Base-by-base conservation (phyloP, 2,888 invertebrate species). In the Eustalomyia histrio region DNA sequence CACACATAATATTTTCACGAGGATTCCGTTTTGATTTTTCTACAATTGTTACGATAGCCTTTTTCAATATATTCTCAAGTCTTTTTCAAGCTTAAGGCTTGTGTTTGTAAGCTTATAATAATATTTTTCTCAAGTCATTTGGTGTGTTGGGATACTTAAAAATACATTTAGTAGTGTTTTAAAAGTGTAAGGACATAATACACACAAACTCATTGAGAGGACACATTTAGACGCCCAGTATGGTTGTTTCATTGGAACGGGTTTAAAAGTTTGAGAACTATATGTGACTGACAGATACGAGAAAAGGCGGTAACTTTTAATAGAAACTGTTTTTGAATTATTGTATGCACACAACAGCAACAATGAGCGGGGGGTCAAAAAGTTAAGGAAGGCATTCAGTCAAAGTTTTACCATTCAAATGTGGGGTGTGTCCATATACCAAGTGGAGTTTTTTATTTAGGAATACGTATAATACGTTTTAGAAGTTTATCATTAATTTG, bases 271-370 rank as follows among this genome's bases (percentile, higher is more conserved):
- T 83, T 82, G 83, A 83, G 74, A 84, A 83, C 76, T 82, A 79
- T 71, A 65, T 87, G 87, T 83, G 82, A 50, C 76, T 88, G 88
- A 88, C 88, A 88, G 86, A 83, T 86, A 87, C 87, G 87, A 88
- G 86, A 86, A 88, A 87, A 88, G 88, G 88, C 88, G 88, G 88
- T 85, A 87, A 88, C 85, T 84, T 81, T 73, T 67, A 69, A 67
- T 74, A 76, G 72, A 75, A 84, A 84, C 88, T 89, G 89, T 89
- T 88, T 89, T 87, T 89, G 89, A 89, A 86, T 89, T 89, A 89
- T 89, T 88, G 72, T 74, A 58, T 39, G 29, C 24, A 29, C 29
- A 29, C 29, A 29, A 7, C 29, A 14, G n/a, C 43, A 47, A 14
- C 43, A 14, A 47, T 47, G 43, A 47, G 43, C 5, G 24, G 69